A percentile compares a stretch with the other conserved stretches of the same genome.
Conservation (phyloP, 2,113 vertebrate species). For the Urocynchramus pylzowi region DNA sequence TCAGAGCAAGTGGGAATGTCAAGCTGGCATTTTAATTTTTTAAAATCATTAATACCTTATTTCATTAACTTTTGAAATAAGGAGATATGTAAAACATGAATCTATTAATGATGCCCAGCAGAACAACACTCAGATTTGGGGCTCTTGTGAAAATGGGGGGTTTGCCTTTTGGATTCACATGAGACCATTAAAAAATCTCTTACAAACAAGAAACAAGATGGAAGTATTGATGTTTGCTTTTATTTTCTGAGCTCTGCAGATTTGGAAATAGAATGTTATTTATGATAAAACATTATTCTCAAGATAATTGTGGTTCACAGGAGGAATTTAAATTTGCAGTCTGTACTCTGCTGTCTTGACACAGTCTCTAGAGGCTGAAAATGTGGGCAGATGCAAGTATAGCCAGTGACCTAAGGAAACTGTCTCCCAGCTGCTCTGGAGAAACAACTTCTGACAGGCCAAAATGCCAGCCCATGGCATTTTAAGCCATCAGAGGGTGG, state of each 20-base stretch:
- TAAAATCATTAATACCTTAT: neutral
- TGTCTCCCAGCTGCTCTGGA: neutral
- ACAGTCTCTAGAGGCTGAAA: neutral
- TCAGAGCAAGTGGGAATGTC: neutral
- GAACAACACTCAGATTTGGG: neutral
- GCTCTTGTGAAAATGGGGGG: neutral
- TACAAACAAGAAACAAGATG: neutral
- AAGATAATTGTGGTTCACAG: neutral
- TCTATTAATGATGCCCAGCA: neutral
- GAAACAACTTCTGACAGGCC: neutral
- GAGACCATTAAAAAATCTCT: neutral
- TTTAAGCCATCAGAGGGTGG: neutral
- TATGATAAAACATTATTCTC: conserved; percentile 8
- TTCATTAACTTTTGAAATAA: neutral
- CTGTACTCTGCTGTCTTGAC: neutral
- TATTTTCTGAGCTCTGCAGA: neutral
- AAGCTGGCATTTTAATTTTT: neutral
- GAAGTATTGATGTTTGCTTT: neutral
- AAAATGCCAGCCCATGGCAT: neutral
- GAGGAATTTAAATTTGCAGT: neutral
- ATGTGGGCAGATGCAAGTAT: neutral
- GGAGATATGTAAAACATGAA: neutral
- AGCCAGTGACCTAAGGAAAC: neutral
- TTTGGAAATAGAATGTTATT: neutral
- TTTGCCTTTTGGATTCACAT: neutral